A percentile compares a stretch with the other conserved stretches of the same genome.
Evolutionary conservation across 2,888 invertebrate species (phyloP).

Genomic region (Bedellia somnulentella): DNA sequence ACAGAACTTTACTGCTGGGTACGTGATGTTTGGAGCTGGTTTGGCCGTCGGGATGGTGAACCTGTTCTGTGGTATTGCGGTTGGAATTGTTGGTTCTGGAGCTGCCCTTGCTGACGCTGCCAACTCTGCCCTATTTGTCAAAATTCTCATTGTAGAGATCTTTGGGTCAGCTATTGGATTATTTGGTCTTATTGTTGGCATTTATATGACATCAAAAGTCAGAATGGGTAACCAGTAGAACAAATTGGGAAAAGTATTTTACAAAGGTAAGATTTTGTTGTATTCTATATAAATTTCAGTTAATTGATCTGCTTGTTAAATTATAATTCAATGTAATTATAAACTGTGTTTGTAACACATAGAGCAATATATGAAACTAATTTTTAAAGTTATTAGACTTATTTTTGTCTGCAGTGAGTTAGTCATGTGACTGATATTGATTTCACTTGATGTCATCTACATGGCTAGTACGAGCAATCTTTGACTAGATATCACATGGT

Average conservation of each 20-base stretch:
- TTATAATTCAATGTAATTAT: no score
- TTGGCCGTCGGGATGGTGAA: constrained; percentile 94
- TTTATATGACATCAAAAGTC: constrained; percentile 86
- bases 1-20: constrained; percentile 83
- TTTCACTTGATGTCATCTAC: no score
- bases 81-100: constrained; percentile 98
- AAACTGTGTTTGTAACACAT: no score
- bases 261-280: constrained; percentile 3
- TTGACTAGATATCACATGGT: no score
- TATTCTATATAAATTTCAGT: constrained; percentile 1
- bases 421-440: no score
- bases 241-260: constrained; percentile 25
- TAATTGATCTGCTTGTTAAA: constrained; percentile 4
- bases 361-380: no score
- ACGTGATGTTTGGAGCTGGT: constrained; percentile 95
- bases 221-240: constrained; percentile 72
- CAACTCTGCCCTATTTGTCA: constrained; percentile 93
- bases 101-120: constrained; percentile 98
- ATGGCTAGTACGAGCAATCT: no score
- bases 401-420: no score
- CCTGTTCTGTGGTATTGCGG: constrained; percentile 90
- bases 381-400: no score
- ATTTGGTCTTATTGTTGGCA: constrained; percentile 97
- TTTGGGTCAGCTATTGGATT: constrained; percentile 99
- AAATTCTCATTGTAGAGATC: constrained; percentile 98